Percentiles rank a stretch among this genome's conserved stretches.
phyloP scores from a whole-genome alignment of 30 jellyfish, hydroid and myxozoan species.

The Hydractinia symbiolongicarpus region DNA sequence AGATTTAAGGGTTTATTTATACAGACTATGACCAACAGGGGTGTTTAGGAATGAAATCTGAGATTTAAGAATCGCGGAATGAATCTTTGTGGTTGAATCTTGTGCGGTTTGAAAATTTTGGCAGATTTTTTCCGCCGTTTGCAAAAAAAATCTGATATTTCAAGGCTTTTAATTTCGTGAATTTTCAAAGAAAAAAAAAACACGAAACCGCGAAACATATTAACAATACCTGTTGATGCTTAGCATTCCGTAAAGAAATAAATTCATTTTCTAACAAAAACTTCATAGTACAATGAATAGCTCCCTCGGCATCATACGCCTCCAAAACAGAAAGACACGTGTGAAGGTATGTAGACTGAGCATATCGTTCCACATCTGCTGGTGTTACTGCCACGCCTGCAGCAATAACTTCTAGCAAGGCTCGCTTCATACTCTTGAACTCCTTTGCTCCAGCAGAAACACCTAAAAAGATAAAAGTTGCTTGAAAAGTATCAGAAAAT shows the following conservation, averaged over 20 bases:
- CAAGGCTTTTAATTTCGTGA: too few relatives aligned
- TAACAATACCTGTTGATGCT: too few relatives aligned
- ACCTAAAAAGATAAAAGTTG: not conserved
- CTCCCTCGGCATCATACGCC: slow-evolving; percentile 42
- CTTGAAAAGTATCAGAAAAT: not conserved
- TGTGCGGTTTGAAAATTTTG: too few relatives aligned
- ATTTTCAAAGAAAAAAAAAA: too few relatives aligned
- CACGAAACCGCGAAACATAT: too few relatives aligned
- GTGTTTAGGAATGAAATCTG: too few relatives aligned
- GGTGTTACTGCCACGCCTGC: slow-evolving; percentile 80
- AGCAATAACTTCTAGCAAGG: slow-evolving; percentile 82
- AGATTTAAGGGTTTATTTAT: too few relatives aligned
- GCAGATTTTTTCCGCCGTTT: too few relatives aligned
- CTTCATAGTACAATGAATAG: slow-evolving; percentile 48
- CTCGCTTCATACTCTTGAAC: slow-evolving; percentile 60
- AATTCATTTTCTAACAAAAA: slow-evolving; percentile 75
- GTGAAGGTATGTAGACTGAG: slow-evolving; percentile 67
- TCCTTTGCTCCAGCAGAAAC: slow-evolving; percentile 11
- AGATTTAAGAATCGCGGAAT: too few relatives aligned
- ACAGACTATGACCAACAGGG: too few relatives aligned
- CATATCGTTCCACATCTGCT: slow-evolving; percentile 65
- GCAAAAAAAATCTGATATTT: too few relatives aligned
- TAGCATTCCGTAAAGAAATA: slow-evolving; percentile 13
- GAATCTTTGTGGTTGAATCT: too few relatives aligned
- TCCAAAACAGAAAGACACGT: slow-evolving; percentile 53